Conservation (phyloP, 2,888 invertebrate genomes). For the Parasteatoda lunata region DNA sequence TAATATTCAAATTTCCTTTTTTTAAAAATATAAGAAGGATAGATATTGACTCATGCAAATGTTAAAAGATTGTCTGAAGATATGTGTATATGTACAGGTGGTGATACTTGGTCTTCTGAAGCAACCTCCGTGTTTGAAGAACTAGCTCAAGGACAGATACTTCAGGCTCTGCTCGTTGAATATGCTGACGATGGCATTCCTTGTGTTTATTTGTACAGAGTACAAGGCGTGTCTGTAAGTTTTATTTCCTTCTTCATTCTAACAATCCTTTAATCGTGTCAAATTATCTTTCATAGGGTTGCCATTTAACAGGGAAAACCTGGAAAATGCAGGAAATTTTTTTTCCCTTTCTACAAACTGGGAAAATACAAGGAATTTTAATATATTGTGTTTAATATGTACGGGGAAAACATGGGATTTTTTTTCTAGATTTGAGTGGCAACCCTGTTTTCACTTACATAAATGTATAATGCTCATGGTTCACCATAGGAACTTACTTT, state of each 20-base stretch:
- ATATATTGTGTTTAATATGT: not conserved
- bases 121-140: conserved; percentile 85
- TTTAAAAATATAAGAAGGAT: not conserved
- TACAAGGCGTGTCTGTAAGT: conserved; percentile 71
- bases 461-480: not conserved
- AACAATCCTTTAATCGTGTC: too few relatives aligned
- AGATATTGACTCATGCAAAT: not conserved
- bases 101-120: conserved; percentile 82
- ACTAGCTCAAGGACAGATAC: conserved; percentile 86
- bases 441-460: not conserved
- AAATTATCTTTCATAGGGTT: too few relatives aligned
- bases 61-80: too few relatives aligned
- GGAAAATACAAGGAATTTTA: too few relatives aligned
- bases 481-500: too few relatives aligned
- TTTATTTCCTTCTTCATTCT: not conserved
- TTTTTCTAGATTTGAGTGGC: not conserved
- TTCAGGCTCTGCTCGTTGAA: conserved; percentile 91
- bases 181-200: conserved; percentile 87
- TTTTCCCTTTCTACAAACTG: too few relatives aligned
- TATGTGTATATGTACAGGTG: conserved; percentile 70
- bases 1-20: too few relatives aligned
- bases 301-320: too few relatives aligned
- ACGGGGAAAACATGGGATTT: too few relatives aligned
- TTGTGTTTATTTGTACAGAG: conserved; percentile 86
- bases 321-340: too few relatives aligned